A percentile compares a stretch with the other conserved stretches of the same genome.
Conservation (phyloP, 2,797 vertebrate genomes). For the Choloepus didactylus region DNA sequence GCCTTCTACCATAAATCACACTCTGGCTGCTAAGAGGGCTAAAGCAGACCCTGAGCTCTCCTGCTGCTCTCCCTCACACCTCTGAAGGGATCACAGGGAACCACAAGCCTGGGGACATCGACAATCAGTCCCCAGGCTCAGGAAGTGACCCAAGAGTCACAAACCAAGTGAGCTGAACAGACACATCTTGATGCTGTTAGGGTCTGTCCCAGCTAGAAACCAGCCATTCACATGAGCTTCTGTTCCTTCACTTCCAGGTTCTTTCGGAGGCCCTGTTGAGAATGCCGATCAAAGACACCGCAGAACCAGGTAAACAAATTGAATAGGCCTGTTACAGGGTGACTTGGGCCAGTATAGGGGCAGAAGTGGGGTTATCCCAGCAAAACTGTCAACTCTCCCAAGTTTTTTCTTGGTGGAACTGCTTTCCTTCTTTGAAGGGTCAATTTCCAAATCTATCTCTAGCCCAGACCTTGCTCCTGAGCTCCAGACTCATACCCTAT, state of each 20-base stretch:
- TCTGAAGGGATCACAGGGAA: neutral
- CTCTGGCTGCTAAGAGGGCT: fast-evolving
- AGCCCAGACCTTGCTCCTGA: neutral
- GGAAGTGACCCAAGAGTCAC: neutral
- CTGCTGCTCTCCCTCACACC: neutral
- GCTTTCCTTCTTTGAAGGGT: neutral
- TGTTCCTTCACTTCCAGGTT: fast-evolving
- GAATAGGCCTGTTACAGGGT: too few relatives aligned
- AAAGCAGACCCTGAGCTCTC: neutral
- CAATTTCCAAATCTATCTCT: neutral
- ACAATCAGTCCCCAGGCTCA: neutral
- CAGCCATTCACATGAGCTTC: fast-evolving
- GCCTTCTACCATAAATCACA: fast-evolving
- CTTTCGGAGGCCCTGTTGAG: too few relatives aligned
- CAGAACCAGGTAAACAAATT: fast-evolving
- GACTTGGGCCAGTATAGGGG: neutral
- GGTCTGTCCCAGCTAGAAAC: neutral
- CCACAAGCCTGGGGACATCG: neutral
- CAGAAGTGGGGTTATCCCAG: neutral
- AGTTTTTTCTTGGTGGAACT: neutral
- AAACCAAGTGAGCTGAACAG: neutral
- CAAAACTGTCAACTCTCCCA: neutral
- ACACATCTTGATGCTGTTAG: fast-evolving
- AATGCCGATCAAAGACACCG: neutral
- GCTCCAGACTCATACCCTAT: neutral